Percentiles rank a stretch among this genome's conserved stretches.
These are phyloP conservation scores for Donacobius atricapilla DNA, from an alignment of 2,113 vertebrate species.

Conservation along the genomic window DNA sequence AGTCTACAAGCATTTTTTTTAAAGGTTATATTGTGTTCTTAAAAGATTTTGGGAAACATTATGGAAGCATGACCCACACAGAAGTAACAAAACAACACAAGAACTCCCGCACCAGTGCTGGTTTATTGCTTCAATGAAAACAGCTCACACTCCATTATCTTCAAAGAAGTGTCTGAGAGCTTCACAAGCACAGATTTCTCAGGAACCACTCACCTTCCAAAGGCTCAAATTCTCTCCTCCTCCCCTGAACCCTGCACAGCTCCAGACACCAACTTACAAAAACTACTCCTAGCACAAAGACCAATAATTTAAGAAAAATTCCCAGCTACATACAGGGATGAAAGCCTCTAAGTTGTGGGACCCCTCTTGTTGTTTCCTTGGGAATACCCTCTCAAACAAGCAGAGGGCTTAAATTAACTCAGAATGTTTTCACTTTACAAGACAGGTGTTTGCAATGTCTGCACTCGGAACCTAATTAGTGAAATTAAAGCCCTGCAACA, in stretches of 20 bases:
- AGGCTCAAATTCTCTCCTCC: neutral
- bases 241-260: neutral
- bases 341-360: neutral
- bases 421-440: neutral
- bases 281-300: neutral
- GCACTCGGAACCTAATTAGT: neutral
- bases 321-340: neutral
- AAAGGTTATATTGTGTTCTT: neutral
- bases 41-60: neutral
- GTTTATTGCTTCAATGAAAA: neutral
- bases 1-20: neutral
- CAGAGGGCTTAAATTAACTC: neutral
- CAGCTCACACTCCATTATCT: neutral
- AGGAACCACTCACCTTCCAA: neutral
- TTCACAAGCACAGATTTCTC: neutral
- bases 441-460: neutral
- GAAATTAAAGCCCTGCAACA: slow-evolving; percentile 15
- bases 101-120: neutral
- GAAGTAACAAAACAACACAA: neutral
- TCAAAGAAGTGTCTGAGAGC: neutral
- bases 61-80: neutral
- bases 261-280: neutral
- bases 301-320: neutral
- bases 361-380: fast-evolving
- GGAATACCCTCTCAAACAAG: neutral